Conservation (phyloP, 2,113 vertebrate genomes). For the Tetrao urogallus region DNA sequence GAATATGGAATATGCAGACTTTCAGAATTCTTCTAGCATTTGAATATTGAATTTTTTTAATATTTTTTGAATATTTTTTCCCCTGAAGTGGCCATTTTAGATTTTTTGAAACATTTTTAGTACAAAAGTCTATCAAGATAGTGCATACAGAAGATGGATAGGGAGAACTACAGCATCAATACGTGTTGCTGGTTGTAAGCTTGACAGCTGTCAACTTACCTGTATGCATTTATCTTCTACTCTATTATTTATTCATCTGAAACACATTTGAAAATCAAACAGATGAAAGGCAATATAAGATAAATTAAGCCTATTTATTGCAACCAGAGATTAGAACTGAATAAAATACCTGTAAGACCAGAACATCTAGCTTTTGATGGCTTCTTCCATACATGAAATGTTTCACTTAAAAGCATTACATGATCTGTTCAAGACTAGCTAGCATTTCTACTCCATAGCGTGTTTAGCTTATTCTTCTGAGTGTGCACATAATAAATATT, state of each 20-base stretch:
- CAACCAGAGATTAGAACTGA: not conserved
- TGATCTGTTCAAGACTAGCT: not conserved
- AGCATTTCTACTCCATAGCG: not conserved
- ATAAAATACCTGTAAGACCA: not conserved
- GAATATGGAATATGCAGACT: not conserved
- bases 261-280: not conserved
- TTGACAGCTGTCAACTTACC: slow-evolving; percentile 34
- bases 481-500: not conserved
- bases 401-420: not conserved
- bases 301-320: not conserved
- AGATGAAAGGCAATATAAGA: not conserved
- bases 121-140: not conserved
- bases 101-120: not conserved
- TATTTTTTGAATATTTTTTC: not conserved
- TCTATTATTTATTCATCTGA: slow-evolving; percentile 40
- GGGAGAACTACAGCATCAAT: not conserved
- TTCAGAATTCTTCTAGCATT: not conserved
- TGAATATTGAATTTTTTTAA: not conserved
- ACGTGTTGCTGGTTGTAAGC: not conserved
- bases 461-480: not conserved
- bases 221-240: not conserved
- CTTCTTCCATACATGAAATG: not conserved
- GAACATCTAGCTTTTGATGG: not conserved
- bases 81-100: not conserved
- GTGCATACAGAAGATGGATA: not conserved